phyloP scores from a whole-genome alignment of 2,797 vertebrate genomes.

The Spondyliosoma cantharus region DNA sequence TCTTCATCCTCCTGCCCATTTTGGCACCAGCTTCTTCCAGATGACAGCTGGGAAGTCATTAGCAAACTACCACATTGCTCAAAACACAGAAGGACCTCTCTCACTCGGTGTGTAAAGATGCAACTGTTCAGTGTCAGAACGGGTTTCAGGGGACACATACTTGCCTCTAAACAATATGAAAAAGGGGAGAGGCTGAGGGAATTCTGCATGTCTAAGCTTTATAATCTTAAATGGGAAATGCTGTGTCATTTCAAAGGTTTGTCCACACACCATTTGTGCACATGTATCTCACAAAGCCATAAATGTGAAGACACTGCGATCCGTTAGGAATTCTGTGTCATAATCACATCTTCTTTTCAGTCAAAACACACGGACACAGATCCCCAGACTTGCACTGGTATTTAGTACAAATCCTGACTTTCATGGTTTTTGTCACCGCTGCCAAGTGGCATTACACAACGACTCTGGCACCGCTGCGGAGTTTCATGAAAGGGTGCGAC shows the following conservation, averaged over 20 bases:
- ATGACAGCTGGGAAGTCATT: constrained; percentile 72
- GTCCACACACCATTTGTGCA: background rate
- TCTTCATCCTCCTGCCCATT: constrained; percentile 49
- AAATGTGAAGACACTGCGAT: background rate
- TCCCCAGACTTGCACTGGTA: background rate
- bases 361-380: constrained; percentile 4
- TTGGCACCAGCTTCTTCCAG: constrained; percentile 63
- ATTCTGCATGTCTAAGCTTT: background rate
- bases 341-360: background rate
- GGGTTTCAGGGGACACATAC: constrained; percentile 10
- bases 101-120: constrained; percentile 21
- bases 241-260: background rate
- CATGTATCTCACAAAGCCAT: background rate
- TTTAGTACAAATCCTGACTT: background rate
- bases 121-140: background rate
- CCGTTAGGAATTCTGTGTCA: background rate
- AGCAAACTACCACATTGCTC: constrained; percentile 56
- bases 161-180: constrained; percentile 19
- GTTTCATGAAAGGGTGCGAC: constrained; percentile 7
- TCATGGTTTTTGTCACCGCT: background rate
- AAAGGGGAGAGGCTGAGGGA: background rate
- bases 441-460: background rate
- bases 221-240: background rate
- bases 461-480: background rate
- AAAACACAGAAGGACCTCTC: constrained; percentile 54